Evolutionary conservation across 2,888 invertebrate genomes (phyloP), one percentile per base, ranked within the genome.

Genomic region (Scaptomyza flava): DNA sequence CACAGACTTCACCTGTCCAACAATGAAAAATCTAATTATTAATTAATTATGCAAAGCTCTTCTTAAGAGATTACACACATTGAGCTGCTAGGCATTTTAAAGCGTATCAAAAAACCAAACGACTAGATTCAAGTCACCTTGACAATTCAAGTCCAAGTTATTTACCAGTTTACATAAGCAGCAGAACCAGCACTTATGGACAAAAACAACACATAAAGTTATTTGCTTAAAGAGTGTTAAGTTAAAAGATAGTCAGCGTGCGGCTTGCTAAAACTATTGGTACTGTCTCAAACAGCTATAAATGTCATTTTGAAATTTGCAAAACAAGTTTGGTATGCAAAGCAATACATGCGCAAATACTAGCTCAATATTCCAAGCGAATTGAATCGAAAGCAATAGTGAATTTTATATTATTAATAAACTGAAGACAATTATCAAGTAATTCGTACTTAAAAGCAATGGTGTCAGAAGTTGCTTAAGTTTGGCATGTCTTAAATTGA

Each of bases 1-100:
- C 58, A 12, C 12, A 61, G 60, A 71, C 70, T 65, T 66, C 74
- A 73, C 73, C 73, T 73, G 73, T 62, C 47, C 42, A 74, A 62
- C 75, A 74, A 66, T 62, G 61, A 48, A 67, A 33, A 46, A 70
- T 61, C 71, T 63, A 84, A 77, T 79, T 81, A 84, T 78, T 80
- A 80, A 81, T 79, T 82, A 85, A 82, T 68, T 82, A 81, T 81
- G 80, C 85, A 82, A 67, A 74, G 79, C 17, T 17, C 17, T n/a
- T n/a, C n/a, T n/a, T n/a, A n/a, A n/a, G n/a, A n/a, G n/a, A n/a
- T n/a, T n/a, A 17, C 17, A 17, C 17, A 17, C 17, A 1, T 17
- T 17, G 17, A 1, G 17, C 17, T 17, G 17, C 17, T 17, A 17
- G 17, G 17, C 17, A 17, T 17, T 17, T 17, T 30, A 60, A 50